phyloP scores from a whole-genome alignment of 1,140 invertebrate genomes.

The Apolygus lucorum region DNA sequence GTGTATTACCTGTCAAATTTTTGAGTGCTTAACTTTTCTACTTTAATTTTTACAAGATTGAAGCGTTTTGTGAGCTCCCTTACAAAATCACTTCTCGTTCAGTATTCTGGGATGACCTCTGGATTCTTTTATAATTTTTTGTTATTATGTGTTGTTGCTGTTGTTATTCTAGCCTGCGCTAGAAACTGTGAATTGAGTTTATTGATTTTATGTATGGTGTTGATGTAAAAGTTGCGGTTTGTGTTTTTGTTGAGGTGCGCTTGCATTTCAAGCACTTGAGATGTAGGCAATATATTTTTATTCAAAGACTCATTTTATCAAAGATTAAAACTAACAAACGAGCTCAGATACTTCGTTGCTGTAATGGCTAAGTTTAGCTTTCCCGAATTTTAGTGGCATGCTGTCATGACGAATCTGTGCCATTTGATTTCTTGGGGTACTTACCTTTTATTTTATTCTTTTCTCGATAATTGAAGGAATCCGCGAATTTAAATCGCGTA shows the following conservation, averaged over 20 bases:
- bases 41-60: no score
- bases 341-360: neutral
- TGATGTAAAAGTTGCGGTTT: neutral
- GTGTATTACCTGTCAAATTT: no score
- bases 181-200: neutral
- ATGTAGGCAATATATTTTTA: neutral
- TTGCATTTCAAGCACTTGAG: neutral
- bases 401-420: neutral
- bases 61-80: no score
- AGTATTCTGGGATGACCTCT: neutral
- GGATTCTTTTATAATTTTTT: neutral
- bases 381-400: neutral
- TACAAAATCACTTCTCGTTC: neutral
- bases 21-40: no score
- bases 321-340: neutral
- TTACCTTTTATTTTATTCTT: no score
- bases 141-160: neutral
- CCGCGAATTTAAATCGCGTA: neutral
- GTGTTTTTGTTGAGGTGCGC: neutral
- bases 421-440: neutral
- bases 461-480: neutral
- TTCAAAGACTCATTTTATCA: neutral
- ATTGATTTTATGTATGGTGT: neutral
- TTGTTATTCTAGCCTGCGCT: neutral
- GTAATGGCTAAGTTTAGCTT: neutral